These are phyloP conservation scores for Crocodylus rhombifer DNA, from an alignment of 2,797 vertebrate genomes.

Conservation along the genomic window DNA sequence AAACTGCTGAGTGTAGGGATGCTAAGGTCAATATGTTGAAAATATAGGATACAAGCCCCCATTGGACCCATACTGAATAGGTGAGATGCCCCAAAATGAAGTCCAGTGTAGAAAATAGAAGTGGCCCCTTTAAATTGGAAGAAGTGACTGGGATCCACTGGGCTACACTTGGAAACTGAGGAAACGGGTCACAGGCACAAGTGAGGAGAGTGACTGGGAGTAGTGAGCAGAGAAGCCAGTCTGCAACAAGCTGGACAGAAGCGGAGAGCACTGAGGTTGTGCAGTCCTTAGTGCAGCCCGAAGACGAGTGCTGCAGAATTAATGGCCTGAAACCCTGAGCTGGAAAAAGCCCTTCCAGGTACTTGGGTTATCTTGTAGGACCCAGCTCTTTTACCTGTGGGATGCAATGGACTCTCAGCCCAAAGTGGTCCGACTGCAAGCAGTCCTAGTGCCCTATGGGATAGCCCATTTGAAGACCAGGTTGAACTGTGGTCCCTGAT, in stretches of 20 bases:
- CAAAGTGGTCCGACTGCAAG: no score
- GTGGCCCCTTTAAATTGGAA: neutral
- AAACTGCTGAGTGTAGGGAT: neutral
- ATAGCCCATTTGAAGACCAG: no score
- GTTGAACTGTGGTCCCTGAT: neutral
- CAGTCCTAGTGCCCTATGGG: no score
- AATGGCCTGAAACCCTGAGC: neutral
- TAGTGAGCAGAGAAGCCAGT: neutral
- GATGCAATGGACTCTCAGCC: neutral
- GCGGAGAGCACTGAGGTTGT: no score
- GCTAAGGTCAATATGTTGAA: neutral
- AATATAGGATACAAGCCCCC: neutral
- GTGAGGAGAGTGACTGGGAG: neutral
- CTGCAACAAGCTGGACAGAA: neutral
- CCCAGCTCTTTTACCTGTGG: neutral
- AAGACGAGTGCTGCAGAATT: neutral
- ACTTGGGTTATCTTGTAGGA: no score
- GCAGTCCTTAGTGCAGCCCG: no score
- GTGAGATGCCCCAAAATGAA: neutral
- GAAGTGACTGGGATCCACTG: neutral
- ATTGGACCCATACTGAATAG: neutral
- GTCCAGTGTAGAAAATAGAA: fast-evolving
- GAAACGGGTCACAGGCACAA: neutral
- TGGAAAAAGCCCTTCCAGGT: neutral
- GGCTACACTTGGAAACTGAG: no score